These are phyloP conservation scores for Melanotaenia trifasciata DNA, from an alignment of 2,797 vertebrate species.

Conservation along the genomic window DNA sequence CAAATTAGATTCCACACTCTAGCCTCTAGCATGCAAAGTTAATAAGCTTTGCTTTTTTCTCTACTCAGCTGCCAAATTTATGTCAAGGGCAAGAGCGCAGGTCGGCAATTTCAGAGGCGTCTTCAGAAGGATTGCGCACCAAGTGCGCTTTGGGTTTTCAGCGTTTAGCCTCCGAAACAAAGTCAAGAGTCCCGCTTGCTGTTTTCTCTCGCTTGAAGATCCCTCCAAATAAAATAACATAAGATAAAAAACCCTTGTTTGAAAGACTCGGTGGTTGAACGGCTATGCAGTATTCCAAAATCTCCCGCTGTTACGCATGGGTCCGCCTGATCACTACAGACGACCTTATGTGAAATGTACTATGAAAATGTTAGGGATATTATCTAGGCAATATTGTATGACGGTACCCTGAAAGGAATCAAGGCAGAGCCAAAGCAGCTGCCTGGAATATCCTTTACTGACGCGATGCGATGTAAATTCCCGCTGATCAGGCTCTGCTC, in stretches of 20 bases:
- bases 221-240: slow-evolving; percentile 37
- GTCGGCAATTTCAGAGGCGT: slow-evolving; percentile 72
- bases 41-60: slow-evolving; percentile 66
- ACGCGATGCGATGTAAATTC: slow-evolving; percentile 71
- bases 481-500: slow-evolving; percentile 75
- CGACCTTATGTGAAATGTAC: slow-evolving; percentile 48
- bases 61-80: slow-evolving; percentile 65
- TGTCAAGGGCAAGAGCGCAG: slow-evolving; percentile 68
- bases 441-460: slow-evolving; percentile 68
- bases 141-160: slow-evolving; percentile 61
- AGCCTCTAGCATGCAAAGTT: slow-evolving; percentile 71
- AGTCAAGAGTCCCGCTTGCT: slow-evolving; percentile 66
- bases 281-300: slow-evolving; percentile 68
- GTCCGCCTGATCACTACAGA: slow-evolving; percentile 56
- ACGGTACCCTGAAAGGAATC: slow-evolving; percentile 61
- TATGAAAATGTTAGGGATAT: slow-evolving; percentile 37
- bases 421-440: slow-evolving; percentile 58
- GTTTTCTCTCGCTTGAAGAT: slow-evolving; percentile 50
- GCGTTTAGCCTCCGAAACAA: slow-evolving; percentile 67
- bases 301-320: slow-evolving; percentile 73
- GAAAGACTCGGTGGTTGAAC: slow-evolving; percentile 37
- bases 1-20: slow-evolving; percentile 76
- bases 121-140: slow-evolving; percentile 77
- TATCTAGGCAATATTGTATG: slow-evolving; percentile 54
- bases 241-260: slow-evolving; percentile 39